Conservation (phyloP, 2,797 vertebrate genomes). For the Dermochelys coriacea region DNA sequence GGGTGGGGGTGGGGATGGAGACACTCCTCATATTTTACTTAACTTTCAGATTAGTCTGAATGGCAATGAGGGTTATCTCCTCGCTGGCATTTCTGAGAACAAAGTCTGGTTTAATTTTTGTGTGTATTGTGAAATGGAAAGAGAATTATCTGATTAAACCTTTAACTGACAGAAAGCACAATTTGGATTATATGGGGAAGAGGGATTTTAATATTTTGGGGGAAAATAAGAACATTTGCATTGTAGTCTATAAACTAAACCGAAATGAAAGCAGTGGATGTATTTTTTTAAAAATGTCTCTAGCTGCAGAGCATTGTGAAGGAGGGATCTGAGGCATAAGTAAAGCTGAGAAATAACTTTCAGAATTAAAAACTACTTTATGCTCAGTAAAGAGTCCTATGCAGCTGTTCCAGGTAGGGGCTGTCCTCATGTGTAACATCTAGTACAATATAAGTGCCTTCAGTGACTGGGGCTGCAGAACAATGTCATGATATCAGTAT, state of each 20-base stretch:
- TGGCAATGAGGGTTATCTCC: background rate
- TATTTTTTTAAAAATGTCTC: background rate
- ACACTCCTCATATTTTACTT: background rate
- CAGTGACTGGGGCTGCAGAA: background rate
- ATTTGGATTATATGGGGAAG: background rate
- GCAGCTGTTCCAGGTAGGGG: background rate
- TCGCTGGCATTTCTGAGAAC: background rate
- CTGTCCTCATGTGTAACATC: background rate
- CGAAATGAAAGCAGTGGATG: background rate
- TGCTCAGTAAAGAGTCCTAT: background rate
- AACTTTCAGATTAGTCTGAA: background rate
- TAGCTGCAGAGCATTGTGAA: background rate
- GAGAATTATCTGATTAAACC: background rate
- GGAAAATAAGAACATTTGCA: background rate
- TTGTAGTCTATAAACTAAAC: background rate
- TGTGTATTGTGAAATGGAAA: accelerated
- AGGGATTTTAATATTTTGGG: background rate
- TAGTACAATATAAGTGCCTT: background rate
- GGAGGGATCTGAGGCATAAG: background rate
- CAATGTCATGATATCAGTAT: background rate
- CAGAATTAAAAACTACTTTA: background rate
- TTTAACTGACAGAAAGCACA: background rate
- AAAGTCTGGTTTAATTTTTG: background rate
- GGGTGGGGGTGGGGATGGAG: background rate
- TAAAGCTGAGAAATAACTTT: background rate